Conservation (phyloP, 2,113 vertebrate species). For the Tenrec ecaudatus region DNA sequence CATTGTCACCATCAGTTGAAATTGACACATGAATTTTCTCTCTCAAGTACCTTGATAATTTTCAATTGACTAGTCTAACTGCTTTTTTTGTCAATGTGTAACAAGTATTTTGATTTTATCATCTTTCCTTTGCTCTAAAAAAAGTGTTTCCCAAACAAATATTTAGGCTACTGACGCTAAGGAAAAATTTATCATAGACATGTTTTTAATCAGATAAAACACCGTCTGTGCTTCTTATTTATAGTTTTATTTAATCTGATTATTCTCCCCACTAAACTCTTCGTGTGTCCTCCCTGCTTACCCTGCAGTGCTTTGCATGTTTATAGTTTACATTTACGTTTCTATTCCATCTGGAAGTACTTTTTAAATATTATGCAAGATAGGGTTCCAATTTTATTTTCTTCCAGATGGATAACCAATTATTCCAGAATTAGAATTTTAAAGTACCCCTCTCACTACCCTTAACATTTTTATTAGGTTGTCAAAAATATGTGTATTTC, state of each 20-base stretch:
- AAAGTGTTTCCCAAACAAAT: background rate
- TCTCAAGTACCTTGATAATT: background rate
- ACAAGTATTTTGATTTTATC: background rate
- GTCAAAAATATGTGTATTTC: background rate
- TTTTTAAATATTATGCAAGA: constrained; percentile 39
- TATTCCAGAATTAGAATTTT: background rate
- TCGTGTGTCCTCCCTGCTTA: background rate
- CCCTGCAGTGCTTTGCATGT: background rate
- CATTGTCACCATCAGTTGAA: too few relatives aligned
- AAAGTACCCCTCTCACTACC: background rate
- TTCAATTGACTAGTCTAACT: background rate
- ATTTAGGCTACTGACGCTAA: background rate
- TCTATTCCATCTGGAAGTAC: constrained; percentile 22
- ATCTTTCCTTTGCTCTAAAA: background rate
- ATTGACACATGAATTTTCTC: background rate
- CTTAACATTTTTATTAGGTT: background rate
- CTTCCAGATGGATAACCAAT: background rate
- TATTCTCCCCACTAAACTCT: background rate
- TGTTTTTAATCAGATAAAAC: background rate
- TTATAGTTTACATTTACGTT: constrained; percentile 41
- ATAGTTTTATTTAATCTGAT: background rate
- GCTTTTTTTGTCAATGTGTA: background rate
- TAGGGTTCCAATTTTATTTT: constrained; percentile 22
- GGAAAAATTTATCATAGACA: background rate
- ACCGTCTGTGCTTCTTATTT: background rate